Percentiles rank a stretch among this genome's conserved stretches.
phyloP scores from a whole-genome alignment of 2,113 vertebrate species.

The Gyps fulvus region DNA sequence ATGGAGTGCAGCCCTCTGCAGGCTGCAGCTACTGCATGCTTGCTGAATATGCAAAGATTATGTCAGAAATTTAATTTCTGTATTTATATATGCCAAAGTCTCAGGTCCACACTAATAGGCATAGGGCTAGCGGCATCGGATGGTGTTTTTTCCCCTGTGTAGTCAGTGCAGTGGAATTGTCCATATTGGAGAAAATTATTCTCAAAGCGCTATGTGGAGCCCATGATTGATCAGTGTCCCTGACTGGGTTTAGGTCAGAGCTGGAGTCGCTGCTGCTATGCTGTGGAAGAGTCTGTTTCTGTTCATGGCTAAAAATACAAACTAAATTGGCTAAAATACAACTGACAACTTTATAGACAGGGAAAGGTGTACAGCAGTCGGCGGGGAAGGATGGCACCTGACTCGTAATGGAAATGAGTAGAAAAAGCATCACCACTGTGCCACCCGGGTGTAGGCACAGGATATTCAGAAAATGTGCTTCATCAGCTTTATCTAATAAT shows the following conservation, averaged over 20 bases:
- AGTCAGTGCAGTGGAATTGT: background rate
- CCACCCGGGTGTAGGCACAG: background rate
- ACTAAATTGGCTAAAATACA: background rate
- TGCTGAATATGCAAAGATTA: background rate
- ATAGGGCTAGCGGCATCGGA: background rate
- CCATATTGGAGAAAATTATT: fast-evolving
- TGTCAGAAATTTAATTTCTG: background rate
- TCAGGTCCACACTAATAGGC: background rate
- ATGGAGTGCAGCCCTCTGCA: background rate
- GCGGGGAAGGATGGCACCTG: background rate
- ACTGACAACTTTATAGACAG: background rate
- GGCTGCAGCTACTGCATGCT: background rate
- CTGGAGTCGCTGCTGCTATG: background rate
- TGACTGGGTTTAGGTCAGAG: background rate
- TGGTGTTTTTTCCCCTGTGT: background rate
- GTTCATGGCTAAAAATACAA: too few species aligned
- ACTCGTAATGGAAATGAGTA: background rate
- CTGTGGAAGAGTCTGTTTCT: background rate
- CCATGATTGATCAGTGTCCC: background rate
- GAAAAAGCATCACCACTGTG: background rate
- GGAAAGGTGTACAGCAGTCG: background rate
- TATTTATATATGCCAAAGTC: background rate
- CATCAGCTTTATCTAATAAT: background rate
- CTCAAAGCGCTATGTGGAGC: background rate
- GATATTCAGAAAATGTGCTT: background rate